Conservation (phyloP, 2,113 vertebrate species). For the Elaphurus davidianus region DNA sequence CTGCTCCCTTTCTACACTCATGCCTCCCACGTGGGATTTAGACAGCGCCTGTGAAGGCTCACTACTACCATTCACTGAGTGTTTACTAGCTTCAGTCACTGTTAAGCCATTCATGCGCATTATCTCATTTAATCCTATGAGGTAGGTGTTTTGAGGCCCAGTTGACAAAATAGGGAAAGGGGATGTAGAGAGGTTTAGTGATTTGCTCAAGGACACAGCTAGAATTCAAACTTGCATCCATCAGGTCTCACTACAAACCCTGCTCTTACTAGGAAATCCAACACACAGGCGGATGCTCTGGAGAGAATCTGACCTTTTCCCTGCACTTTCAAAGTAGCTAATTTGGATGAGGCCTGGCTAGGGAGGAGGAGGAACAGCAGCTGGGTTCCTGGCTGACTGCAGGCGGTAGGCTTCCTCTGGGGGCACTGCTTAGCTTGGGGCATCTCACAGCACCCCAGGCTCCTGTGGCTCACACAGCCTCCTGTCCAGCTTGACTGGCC, state of each 20-base stretch:
- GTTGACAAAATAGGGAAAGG: background rate
- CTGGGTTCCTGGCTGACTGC: background rate
- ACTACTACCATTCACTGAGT: background rate
- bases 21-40: background rate
- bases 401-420: background rate
- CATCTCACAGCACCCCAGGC: background rate
- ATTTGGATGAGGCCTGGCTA: background rate
- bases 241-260: background rate
- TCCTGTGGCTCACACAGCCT: background rate
- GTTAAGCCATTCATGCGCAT: background rate
- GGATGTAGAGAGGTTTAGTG: background rate
- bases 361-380: background rate
- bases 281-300: background rate
- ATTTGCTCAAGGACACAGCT: background rate
- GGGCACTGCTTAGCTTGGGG: background rate
- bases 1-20: background rate
- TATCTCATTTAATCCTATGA: background rate
- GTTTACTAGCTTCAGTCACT: background rate
- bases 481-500: background rate
- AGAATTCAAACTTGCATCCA: background rate
- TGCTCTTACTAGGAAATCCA: constrained; percentile 23
- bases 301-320: background rate
- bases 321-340: background rate
- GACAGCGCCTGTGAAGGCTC: background rate
- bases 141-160: background rate